phyloP scores from a whole-genome alignment of 2,113 vertebrate species.

The Tiliqua scincoides region DNA sequence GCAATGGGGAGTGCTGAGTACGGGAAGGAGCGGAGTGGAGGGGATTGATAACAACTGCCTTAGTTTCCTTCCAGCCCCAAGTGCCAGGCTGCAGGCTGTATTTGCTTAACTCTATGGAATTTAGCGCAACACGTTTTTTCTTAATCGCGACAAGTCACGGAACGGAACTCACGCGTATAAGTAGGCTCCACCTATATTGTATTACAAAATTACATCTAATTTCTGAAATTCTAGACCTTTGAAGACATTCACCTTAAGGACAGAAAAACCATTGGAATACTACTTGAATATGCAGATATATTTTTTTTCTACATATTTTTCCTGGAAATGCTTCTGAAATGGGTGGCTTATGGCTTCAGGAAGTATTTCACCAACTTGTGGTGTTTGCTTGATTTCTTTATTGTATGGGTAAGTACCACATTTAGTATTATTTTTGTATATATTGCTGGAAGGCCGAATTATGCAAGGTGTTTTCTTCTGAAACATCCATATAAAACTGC shows the following conservation, averaged over 20 bases:
- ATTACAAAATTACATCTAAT: background rate
- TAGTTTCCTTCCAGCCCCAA: too few relatives aligned
- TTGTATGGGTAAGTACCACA: constrained; percentile 83
- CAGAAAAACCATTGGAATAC: constrained; percentile 71
- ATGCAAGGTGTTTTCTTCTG: background rate
- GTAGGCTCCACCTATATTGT: too few relatives aligned
- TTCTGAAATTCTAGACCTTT: constrained; percentile 83
- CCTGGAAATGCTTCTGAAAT: constrained; percentile 93
- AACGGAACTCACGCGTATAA: too few relatives aligned
- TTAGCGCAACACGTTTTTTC: too few relatives aligned
- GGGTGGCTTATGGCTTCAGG: constrained; percentile 92
- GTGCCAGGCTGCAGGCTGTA: too few relatives aligned
- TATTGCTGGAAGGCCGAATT: background rate
- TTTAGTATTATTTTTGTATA: background rate
- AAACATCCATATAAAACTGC: too few relatives aligned
- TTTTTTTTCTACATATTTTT: constrained; percentile 94
- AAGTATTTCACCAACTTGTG: constrained; percentile 95
- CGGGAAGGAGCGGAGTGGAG: too few relatives aligned
- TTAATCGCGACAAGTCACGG: too few relatives aligned
- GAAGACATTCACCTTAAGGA: constrained; percentile 89
- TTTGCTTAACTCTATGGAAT: too few relatives aligned
- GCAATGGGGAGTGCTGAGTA: too few relatives aligned
- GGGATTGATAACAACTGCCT: too few relatives aligned
- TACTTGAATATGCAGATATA: constrained; percentile 86
- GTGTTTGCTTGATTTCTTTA: constrained; percentile 96